Base-by-base conservation (phyloP, 1,140 invertebrate species). In the Chironomus striatipennis region DNA sequence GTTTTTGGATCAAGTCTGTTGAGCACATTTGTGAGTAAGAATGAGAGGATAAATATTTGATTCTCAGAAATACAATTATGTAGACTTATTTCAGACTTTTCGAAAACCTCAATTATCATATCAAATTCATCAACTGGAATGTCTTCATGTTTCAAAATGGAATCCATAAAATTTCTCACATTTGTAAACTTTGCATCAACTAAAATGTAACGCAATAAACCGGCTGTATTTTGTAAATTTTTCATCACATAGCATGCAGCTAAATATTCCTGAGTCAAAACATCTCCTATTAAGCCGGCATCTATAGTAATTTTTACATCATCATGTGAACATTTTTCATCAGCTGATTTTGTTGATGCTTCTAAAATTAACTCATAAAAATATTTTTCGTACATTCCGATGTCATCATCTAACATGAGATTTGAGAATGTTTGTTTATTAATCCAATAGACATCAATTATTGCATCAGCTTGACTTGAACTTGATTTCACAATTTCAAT, bases 331-430 rank as follows among this genome's bases (percentile, higher is more conserved):
- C 8, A 1, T 5, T 12, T 5, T 1, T 12, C 47, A 57, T 57
- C 47, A 57, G 47, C 47, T 57, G 47, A 57, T 12, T 57, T 57
- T 57, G 47, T 57, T 57, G 47, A 57, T 57, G 47, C 15, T 15
- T 57, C 12, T 57, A 57, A n/a, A 57, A 57, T 57, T 57, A 57
- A n/a, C 12, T 57, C n/a, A n/a, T 57, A 57, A 12, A n/a, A 57
- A n/a, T 57, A n/a, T 57, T 57, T 57, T 57, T 57, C 47, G n/a
- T 57, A 34, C 24, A 34, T 57, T 57, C n/a, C 47, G n/a, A 57
- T 57, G 12, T n/a, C 24, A 34, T 34, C 24, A 5, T 34, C 24
- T 34, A 34, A 34, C 24, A 34, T 57, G 12, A 5, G 47, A 57
- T n/a, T 57, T 15, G 47, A n/a, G n/a, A n/a, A 5, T 57, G n/a